Evolutionary conservation across 2,797 vertebrate genomes (phyloP).

Genomic region (Pagetopsis macropterus): DNA sequence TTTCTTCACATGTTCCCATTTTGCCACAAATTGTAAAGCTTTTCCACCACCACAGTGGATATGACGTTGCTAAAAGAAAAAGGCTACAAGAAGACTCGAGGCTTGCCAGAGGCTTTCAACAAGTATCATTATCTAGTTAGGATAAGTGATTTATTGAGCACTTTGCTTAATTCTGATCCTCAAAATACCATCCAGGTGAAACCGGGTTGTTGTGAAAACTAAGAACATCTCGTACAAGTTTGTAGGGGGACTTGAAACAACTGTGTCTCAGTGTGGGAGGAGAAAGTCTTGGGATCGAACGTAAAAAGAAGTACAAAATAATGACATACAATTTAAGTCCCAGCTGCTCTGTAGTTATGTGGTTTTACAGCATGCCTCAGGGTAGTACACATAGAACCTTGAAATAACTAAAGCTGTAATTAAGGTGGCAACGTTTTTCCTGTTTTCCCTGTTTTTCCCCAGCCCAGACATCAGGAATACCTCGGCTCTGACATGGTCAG

Average conservation of each 20-base stretch:
- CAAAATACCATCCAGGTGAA: slow-evolving; percentile 29
- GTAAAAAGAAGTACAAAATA: slow-evolving; percentile 80
- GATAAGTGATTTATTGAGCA: background rate
- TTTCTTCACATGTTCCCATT: slow-evolving; percentile 9
- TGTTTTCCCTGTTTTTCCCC: slow-evolving; percentile 71
- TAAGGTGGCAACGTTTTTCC: slow-evolving; percentile 69
- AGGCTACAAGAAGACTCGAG: slow-evolving; percentile 7
- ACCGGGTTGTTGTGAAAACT: slow-evolving; percentile 1
- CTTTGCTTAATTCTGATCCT: slow-evolving; percentile 12
- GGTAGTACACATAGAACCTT: slow-evolving; percentile 71
- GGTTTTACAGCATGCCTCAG: slow-evolving; percentile 78
- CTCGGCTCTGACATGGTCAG: slow-evolving; percentile 44
- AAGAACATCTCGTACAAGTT: slow-evolving; percentile 4
- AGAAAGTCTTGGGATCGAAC: slow-evolving; percentile 78
- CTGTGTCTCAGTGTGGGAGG: slow-evolving; percentile 62
- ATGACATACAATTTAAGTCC: slow-evolving; percentile 80
- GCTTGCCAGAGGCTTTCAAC: slow-evolving; percentile 1
- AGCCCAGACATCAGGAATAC: slow-evolving; percentile 68
- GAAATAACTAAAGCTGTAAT: slow-evolving; percentile 80
- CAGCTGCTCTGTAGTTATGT: slow-evolving; percentile 80
- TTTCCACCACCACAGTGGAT: background rate
- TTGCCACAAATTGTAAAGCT: background rate
- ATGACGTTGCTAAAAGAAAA: background rate
- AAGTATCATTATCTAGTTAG: background rate
- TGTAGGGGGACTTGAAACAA: slow-evolving; percentile 40